Evolutionary conservation across 2,113 vertebrate species (phyloP), one percentile per base, ranked within the genome.

Genomic region (Planiliza haematocheilus): DNA sequence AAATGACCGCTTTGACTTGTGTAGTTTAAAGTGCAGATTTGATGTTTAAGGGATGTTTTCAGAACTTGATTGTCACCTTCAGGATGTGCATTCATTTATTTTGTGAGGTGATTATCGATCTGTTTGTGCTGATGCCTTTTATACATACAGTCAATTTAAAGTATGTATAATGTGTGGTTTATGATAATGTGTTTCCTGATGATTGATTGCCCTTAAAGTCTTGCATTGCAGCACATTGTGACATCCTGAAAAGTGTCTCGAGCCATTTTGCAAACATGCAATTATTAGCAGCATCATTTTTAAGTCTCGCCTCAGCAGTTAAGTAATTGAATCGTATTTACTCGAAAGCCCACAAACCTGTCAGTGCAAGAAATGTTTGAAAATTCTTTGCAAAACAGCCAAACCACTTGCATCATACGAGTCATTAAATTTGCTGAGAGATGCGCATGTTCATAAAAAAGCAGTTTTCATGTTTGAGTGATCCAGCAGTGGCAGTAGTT

Each of bases 351-450:
- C 67, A 59, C 66, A 74, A 81, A 85, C 65, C 70, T 82, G 82
- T 69, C 76, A 81, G 20, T 38, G 21, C 64, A 13, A 74, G 49
- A 64, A 68, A 80, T 73, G 57, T 63, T 61, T 50, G 63, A 77
- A 65, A 78, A 60, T 53, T 51, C 50, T 65, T 34, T 65, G 73
- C 46, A 80, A 84, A 87, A 70, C 56, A 21, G 12, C 63, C 56
- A 52, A 88, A 71, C 63, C 56, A 58, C 78, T 88, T 86, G 61
- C 53, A 82, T 89, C 77, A 85, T 79, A 36, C 45, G 38, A 14
- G 55, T 63, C 78, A 66, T 81, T 76, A 55, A 77, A 82, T 88
- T 80, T 45, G 39, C 70, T 30, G 65, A 64, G 72, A 74, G 24
- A 5, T 30, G 24, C 9, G 50, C 43, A 36, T 68, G 51, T 41